Percentiles rank a stretch among this genome's conserved stretches.
phyloP scores from a whole-genome alignment of 35 echinoderm and acorn worm genomes.

The Acanthaster planci region DNA sequence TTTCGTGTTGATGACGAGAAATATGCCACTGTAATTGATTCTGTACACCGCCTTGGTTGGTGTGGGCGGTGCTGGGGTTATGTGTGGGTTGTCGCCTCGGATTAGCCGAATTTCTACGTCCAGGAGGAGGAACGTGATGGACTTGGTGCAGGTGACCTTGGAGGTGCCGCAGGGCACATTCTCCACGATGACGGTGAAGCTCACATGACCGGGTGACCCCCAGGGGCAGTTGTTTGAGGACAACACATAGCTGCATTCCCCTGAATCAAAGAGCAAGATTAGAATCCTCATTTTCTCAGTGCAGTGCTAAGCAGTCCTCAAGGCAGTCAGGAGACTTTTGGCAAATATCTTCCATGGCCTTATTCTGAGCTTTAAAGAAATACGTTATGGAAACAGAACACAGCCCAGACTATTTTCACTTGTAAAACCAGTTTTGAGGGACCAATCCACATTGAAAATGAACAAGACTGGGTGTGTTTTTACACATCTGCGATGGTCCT shows the following conservation, averaged over 20 bases:
- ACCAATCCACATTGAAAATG: too few relatives aligned
- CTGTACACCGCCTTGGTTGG: slow-evolving; percentile 11
- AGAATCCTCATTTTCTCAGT: neutral
- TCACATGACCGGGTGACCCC: neutral
- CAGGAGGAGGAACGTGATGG: slow-evolving; percentile 37
- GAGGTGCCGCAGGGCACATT: slow-evolving; percentile 73
- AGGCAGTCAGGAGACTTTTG: neutral
- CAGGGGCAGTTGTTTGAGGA: slow-evolving; percentile 43
- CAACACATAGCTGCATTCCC: slow-evolving; percentile 69
- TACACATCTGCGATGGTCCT: too few relatives aligned
- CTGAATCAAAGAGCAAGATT: slow-evolving; percentile 21
- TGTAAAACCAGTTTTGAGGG: neutral
- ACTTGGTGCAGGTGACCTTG: slow-evolving; percentile 71
- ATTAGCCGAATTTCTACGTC: slow-evolving; percentile 45
- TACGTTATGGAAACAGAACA: neutral
- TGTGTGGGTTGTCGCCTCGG: slow-evolving; percentile 31
- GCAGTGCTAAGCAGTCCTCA: neutral
- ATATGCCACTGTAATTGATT: slow-evolving; percentile 26
- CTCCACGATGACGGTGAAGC: slow-evolving; percentile 58
- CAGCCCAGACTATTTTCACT: neutral
- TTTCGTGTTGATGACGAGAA: slow-evolving; percentile 23
- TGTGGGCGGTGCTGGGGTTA: neutral
- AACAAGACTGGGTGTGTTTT: too few relatives aligned
- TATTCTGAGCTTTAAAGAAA: neutral
- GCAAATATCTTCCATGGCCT: neutral